These are phyloP conservation scores for Alentia gelatinosa DNA, from an alignment of 2,888 invertebrate genomes.

Conservation along the genomic window DNA sequence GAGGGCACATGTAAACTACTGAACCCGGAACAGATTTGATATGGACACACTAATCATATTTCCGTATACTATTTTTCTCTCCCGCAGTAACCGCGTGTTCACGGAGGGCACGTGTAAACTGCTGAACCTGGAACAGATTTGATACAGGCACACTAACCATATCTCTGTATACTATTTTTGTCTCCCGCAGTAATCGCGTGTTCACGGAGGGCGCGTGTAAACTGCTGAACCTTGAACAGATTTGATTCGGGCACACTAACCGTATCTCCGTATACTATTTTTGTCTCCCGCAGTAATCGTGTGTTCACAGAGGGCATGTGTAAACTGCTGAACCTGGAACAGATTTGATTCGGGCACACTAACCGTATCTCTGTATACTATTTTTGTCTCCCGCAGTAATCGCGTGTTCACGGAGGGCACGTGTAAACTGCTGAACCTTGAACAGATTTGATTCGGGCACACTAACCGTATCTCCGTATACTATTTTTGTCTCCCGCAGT, in stretches of 20 bases:
- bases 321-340: conserved; percentile 77
- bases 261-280: too few species aligned
- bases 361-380: background rate
- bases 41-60: too few species aligned
- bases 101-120: conserved; percentile 81
- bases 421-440: too few species aligned
- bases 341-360: background rate
- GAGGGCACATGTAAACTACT: conserved; percentile 81
- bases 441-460: too few species aligned
- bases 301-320: conserved; percentile 81
- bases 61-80: too few species aligned
- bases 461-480: too few species aligned
- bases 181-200: conserved; percentile 80
- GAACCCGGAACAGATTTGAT: too few species aligned
- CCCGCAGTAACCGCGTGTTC: conserved; percentile 80
- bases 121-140: conserved; percentile 71
- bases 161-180: background rate
- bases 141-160: background rate
- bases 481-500: too few species aligned
- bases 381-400: too few species aligned
- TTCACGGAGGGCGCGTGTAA: conserved; percentile 81
- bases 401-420: too few species aligned
- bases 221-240: conserved; percentile 72
- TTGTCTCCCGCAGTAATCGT: conserved; percentile 80
- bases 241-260: too few species aligned